Evolutionary conservation across 2,888 invertebrate genomes (phyloP).

Genomic region (Hypena proboscidalis): DNA sequence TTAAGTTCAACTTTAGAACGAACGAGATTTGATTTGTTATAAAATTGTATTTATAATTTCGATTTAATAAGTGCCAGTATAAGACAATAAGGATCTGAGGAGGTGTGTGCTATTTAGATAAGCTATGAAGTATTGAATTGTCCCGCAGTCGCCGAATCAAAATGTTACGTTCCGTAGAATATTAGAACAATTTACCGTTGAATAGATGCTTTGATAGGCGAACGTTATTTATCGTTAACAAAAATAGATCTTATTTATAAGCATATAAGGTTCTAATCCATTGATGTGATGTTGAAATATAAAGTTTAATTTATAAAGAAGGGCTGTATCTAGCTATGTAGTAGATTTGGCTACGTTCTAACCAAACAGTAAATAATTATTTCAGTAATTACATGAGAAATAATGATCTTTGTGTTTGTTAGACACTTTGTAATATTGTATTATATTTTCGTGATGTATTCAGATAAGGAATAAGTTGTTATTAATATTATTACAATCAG

Average conservation of each 20-base stretch:
- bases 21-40: slow-evolving; percentile 4
- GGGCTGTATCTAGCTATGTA: too few relatives aligned
- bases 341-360: background rate
- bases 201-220: slow-evolving; percentile 28
- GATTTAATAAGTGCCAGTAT: slow-evolving; percentile 4
- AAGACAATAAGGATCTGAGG: slow-evolving; percentile 18
- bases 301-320: too few relatives aligned
- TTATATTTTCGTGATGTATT: too few relatives aligned
- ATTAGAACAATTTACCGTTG: slow-evolving; percentile 20
- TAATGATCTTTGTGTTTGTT: background rate
- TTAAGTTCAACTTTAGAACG: too few relatives aligned
- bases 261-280: slow-evolving; percentile 27
- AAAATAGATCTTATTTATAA: slow-evolving; percentile 36
- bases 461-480: too few relatives aligned
- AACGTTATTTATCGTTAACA: slow-evolving; percentile 18
- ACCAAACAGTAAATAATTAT: slow-evolving; percentile 1
- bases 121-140: slow-evolving; percentile 1
- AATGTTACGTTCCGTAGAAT: slow-evolving; percentile 20
- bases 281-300: too few relatives aligned
- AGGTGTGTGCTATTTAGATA: slow-evolving; percentile 4
- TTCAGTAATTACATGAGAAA: background rate
- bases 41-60: background rate
- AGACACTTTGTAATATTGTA: background rate
- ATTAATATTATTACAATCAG: too few relatives aligned
- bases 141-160: slow-evolving; percentile 22